These are phyloP conservation scores for Phylloscopus collybita DNA, from an alignment of 2,797 vertebrate genomes.

Conservation along the genomic window DNA sequence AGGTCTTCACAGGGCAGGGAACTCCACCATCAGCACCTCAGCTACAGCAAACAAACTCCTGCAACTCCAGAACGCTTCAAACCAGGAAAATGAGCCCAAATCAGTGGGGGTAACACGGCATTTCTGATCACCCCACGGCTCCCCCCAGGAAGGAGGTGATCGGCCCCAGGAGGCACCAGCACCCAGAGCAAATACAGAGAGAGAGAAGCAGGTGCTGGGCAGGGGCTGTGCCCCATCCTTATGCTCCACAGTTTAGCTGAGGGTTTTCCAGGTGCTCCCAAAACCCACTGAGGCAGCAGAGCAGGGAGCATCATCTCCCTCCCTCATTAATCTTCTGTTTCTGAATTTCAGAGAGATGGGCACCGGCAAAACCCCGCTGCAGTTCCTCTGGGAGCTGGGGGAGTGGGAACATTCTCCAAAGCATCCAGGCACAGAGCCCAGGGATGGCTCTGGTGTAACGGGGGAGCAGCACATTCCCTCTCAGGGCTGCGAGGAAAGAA, in stretches of 20 bases:
- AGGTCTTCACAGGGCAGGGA: not conserved
- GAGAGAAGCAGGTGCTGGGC: not conserved
- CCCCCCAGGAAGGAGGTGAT: not conserved
- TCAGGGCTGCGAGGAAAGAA: not conserved
- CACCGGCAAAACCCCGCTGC: not conserved
- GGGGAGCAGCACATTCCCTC: not conserved
- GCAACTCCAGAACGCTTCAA: not conserved
- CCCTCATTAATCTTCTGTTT: not conserved
- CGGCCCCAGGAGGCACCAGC: fast-evolving
- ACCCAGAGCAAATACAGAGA: not conserved
- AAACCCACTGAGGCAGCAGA: not conserved
- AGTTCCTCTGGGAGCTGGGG: fast-evolving
- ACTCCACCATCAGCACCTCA: not conserved
- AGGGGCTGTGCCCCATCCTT: not conserved
- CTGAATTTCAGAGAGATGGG: not conserved
- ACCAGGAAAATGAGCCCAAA: not conserved
- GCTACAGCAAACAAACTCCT: not conserved
- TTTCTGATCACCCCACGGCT: not conserved
- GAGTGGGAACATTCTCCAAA: not conserved
- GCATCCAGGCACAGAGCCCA: fast-evolving
- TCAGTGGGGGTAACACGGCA: fast-evolving
- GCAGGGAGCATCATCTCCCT: not conserved
- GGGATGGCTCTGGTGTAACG: not conserved
- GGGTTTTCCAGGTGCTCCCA: not conserved
- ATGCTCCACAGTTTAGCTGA: fast-evolving